A percentile compares a stretch with the other conserved stretches of the same genome.
These are phyloP conservation scores for Lysandra coridon DNA, from an alignment of 2,888 invertebrate species.

Conservation along the genomic window DNA sequence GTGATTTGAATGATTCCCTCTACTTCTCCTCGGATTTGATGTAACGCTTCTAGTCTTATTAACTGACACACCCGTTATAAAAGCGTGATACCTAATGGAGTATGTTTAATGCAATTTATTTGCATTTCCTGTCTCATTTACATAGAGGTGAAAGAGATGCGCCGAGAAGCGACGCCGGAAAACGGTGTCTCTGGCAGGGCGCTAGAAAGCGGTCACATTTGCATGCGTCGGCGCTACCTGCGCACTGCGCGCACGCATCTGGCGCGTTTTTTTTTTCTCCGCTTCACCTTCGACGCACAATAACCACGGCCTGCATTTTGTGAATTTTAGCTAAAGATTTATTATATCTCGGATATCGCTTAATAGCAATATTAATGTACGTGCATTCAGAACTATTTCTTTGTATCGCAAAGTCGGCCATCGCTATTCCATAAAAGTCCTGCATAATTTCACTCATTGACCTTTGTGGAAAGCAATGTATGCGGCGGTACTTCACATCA, in stretches of 20 bases:
- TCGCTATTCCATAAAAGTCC: slow-evolving; percentile 36
- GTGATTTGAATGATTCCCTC: background rate
- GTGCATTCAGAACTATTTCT: slow-evolving; percentile 31
- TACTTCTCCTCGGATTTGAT: background rate
- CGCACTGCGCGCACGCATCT: slow-evolving; percentile 57
- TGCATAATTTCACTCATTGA: slow-evolving; percentile 45
- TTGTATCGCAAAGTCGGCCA: slow-evolving; percentile 26
- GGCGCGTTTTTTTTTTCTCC: slow-evolving; percentile 45
- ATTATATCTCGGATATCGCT: slow-evolving; percentile 44
- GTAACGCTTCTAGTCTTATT: background rate
- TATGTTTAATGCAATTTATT: background rate
- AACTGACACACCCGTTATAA: background rate
- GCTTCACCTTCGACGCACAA: slow-evolving; percentile 47
- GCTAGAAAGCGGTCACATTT: slow-evolving; percentile 44
- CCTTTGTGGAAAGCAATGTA: slow-evolving; percentile 36
- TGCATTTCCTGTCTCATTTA: slow-evolving; percentile 24
- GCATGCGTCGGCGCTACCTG: slow-evolving; percentile 61
- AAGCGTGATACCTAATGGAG: background rate
- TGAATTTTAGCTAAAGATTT: slow-evolving; percentile 60
- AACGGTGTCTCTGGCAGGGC: slow-evolving; percentile 24
- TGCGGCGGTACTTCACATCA: slow-evolving; percentile 3
- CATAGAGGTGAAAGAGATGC: slow-evolving; percentile 16
- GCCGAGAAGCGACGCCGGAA: slow-evolving; percentile 22
- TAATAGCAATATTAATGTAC: slow-evolving; percentile 33
- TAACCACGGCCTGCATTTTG: slow-evolving; percentile 55